A percentile compares a stretch with the other conserved stretches of the same genome.
phyloP scores from a whole-genome alignment of 2,797 vertebrate species.

The Orestias chungarensis region DNA sequence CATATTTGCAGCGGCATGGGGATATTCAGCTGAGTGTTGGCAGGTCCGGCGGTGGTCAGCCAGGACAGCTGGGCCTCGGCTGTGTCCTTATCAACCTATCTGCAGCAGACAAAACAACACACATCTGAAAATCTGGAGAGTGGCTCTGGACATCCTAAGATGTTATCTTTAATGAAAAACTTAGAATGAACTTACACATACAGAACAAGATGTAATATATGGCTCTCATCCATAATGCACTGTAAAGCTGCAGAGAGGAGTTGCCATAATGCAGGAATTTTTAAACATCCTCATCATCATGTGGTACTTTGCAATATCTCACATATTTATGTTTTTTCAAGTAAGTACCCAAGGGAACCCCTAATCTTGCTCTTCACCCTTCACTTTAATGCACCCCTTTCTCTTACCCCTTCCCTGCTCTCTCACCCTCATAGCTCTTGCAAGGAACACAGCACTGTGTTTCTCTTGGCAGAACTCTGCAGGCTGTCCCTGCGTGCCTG shows the following conservation, averaged over 20 bases:
- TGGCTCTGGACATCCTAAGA: slow-evolving; percentile 50
- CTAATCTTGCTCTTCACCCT: slow-evolving; percentile 45
- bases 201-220: slow-evolving; percentile 42
- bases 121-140: slow-evolving; percentile 47
- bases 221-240: slow-evolving; percentile 29
- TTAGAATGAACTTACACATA: slow-evolving; percentile 43
- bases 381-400: slow-evolving; percentile 31
- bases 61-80: slow-evolving; percentile 65
- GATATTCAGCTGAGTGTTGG: slow-evolving; percentile 74
- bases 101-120: slow-evolving; percentile 46
- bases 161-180: slow-evolving; percentile 59
- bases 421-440: slow-evolving; percentile 72
- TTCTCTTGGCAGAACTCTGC: slow-evolving; percentile 84
- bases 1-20: slow-evolving; percentile 81
- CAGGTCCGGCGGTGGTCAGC: slow-evolving; percentile 74
- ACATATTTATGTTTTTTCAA: slow-evolving; percentile 49
- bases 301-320: slow-evolving; percentile 45
- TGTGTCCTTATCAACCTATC: slow-evolving; percentile 56
- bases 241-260: slow-evolving; percentile 20
- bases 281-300: slow-evolving; percentile 52
- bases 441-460: slow-evolving; percentile 77
- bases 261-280: slow-evolving; percentile 22
- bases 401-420: slow-evolving; percentile 55
- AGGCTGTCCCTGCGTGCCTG: slow-evolving; percentile 82
- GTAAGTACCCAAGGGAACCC: slow-evolving; percentile 68